phyloP scores from a whole-genome alignment of 2,113 vertebrate genomes.

The Microcebus tavaratra region DNA sequence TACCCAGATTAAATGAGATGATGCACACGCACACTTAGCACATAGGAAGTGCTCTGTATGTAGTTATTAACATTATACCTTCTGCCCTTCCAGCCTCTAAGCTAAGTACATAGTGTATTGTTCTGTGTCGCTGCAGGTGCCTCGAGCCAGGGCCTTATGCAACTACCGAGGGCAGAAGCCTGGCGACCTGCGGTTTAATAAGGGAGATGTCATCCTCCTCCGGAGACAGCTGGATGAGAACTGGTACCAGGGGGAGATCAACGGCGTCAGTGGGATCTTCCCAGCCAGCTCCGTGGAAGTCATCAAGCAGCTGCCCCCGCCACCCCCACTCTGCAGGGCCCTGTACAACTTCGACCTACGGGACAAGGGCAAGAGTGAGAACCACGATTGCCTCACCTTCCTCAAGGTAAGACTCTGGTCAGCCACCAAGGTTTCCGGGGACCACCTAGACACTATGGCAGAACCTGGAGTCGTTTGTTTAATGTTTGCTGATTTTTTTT shows the following conservation, averaged over 20 bases:
- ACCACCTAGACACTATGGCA: neutral
- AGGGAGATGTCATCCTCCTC: slow-evolving; percentile 86
- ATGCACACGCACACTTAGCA: neutral
- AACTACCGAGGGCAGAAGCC: slow-evolving; percentile 86
- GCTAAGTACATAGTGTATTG: neutral
- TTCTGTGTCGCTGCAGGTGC: slow-evolving; percentile 83
- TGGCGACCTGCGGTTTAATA: slow-evolving; percentile 87
- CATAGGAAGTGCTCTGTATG: neutral
- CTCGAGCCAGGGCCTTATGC: slow-evolving; percentile 85
- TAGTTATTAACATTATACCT: neutral
- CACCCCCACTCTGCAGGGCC: slow-evolving; percentile 87
- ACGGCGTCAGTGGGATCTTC: slow-evolving; percentile 83
- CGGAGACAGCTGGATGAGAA: slow-evolving; percentile 89
- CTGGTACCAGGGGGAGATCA: slow-evolving; percentile 88
- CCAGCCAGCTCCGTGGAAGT: slow-evolving; percentile 85
- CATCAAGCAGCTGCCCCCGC: slow-evolving; percentile 85
- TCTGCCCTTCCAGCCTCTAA: neutral
- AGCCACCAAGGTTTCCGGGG: neutral
- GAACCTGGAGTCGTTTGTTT: neutral
- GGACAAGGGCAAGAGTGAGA: slow-evolving; percentile 84
- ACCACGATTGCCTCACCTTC: slow-evolving; percentile 87
- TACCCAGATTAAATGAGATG: neutral
- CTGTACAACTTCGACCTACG: slow-evolving; percentile 89
- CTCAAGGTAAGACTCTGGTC: slow-evolving; percentile 85
- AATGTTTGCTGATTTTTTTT: neutral